A percentile compares a stretch with the other conserved stretches of the same genome.
Conservation (phyloP, 2,888 invertebrate genomes). For the Acanthoscelides obtectus region DNA sequence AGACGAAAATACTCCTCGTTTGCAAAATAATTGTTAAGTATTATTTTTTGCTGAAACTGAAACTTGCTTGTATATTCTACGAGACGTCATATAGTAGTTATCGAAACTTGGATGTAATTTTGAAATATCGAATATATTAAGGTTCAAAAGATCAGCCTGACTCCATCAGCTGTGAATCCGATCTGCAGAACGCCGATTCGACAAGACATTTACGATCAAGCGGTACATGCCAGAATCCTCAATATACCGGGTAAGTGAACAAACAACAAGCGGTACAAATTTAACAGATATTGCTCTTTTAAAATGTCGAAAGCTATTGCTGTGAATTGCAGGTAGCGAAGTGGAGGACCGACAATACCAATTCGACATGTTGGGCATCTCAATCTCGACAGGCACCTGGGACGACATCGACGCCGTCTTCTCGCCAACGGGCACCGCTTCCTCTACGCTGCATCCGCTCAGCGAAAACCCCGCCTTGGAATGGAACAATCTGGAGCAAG, state of each 20-base stretch:
- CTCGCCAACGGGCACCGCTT: slow-evolving; percentile 26
- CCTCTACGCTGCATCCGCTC: slow-evolving; percentile 50
- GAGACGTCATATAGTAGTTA: too few species aligned
- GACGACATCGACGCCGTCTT: slow-evolving; percentile 44
- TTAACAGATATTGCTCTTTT: too few species aligned
- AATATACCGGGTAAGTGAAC: slow-evolving; percentile 58
- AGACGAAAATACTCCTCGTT: too few species aligned
- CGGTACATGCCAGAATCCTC: slow-evolving; percentile 66
- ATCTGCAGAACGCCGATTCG: slow-evolving; percentile 66
- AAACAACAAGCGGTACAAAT: too few species aligned
- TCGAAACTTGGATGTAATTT: too few species aligned
- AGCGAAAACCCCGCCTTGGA: slow-evolving; percentile 79
- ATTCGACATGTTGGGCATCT: slow-evolving; percentile 62
- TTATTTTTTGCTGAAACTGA: too few species aligned
- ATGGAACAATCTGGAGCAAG: slow-evolving; percentile 65
- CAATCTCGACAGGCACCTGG: slow-evolving; percentile 66
- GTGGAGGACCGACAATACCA: slow-evolving; percentile 91
- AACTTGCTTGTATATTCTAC: too few species aligned
- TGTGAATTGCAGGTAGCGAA: slow-evolving; percentile 63
- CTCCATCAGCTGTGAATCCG: slow-evolving; percentile 84
- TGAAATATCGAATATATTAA: slow-evolving; percentile 43
- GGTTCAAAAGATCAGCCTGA: slow-evolving; percentile 65
- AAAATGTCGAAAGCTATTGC: too few species aligned
- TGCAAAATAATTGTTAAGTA: too few species aligned
- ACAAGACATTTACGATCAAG: slow-evolving; percentile 67